A percentile compares a stretch with the other conserved stretches of the same genome.
These are phyloP conservation scores for Oophaga pumilio DNA, from an alignment of 2,113 vertebrate genomes.

Conservation along the genomic window DNA sequence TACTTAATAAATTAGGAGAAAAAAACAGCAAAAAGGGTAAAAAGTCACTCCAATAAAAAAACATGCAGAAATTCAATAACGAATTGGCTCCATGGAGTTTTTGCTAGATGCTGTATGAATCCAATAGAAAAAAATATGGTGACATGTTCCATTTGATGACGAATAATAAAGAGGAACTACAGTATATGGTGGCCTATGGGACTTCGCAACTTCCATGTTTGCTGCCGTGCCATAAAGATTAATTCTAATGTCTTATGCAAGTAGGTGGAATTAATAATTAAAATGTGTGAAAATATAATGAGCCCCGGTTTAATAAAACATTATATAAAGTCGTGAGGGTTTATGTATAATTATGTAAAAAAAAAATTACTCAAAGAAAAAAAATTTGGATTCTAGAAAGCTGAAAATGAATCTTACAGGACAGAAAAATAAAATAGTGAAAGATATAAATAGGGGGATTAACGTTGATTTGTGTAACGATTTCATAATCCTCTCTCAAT, in stretches of 20 bases:
- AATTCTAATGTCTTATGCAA: neutral
- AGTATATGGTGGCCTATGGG: neutral
- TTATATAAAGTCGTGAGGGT: neutral
- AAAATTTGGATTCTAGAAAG: constrained; percentile 46
- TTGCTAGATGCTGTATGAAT: neutral
- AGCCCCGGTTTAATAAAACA: neutral
- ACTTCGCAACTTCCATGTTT: neutral
- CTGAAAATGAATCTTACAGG: constrained; percentile 63
- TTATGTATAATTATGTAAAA: neutral
- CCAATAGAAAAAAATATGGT: neutral
- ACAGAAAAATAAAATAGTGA: constrained; percentile 63
- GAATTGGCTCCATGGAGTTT: neutral
- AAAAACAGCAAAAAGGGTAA: no score
- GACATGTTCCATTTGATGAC: neutral
- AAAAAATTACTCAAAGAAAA: neutral
- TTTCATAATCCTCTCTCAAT: constrained; percentile 68
- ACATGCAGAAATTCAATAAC: no score
- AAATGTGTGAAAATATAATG: no score
- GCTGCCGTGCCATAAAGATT: no score
- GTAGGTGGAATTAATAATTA: neutral
- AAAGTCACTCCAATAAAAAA: no score
- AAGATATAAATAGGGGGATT: constrained; percentile 67
- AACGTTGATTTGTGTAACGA: constrained; percentile 68
- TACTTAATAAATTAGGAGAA: no score
- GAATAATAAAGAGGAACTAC: neutral